phyloP scores from a whole-genome alignment of 2,888 invertebrate species.

The Galerucella calmariensis region DNA sequence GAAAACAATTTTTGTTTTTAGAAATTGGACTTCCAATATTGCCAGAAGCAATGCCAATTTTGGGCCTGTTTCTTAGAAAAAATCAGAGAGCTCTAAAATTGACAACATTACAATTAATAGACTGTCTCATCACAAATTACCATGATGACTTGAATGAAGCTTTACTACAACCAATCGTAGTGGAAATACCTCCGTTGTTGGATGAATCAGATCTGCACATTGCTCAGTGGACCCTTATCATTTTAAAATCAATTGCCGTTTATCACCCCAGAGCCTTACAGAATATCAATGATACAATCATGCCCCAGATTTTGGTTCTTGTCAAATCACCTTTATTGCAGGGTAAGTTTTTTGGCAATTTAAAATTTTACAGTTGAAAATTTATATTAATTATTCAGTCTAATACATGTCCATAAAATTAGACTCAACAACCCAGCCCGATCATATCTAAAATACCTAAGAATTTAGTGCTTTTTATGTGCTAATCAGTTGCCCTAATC shows the following conservation, averaged over 20 bases:
- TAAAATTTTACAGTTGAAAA: neutral
- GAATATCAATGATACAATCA: slow-evolving; percentile 77
- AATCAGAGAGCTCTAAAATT: slow-evolving; percentile 96
- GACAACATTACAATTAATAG: slow-evolving; percentile 87
- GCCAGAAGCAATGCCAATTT: slow-evolving; percentile 90
- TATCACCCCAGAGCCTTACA: slow-evolving; percentile 83
- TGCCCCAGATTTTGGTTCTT: slow-evolving; percentile 86
- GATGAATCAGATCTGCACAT: slow-evolving; percentile 97
- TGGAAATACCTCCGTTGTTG: slow-evolving; percentile 90
- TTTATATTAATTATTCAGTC: neutral
- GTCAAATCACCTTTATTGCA: slow-evolving; percentile 93
- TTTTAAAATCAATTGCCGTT: slow-evolving; percentile 84
- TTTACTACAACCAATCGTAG: slow-evolving; percentile 80
- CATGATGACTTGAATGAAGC: slow-evolving; percentile 73
- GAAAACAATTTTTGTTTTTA: slow-evolving; percentile 20
- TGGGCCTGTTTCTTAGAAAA: slow-evolving; percentile 94
- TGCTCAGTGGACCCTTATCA: slow-evolving; percentile 87
- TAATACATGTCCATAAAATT: neutral
- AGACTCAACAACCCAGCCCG: no score
- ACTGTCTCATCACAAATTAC: slow-evolving; percentile 91
- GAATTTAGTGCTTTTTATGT: no score
- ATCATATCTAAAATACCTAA: no score
- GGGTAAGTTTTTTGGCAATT: slow-evolving; percentile 67
- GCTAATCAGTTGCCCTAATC: no score
- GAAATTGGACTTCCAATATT: slow-evolving; percentile 51